Evolutionary conservation across 2,797 vertebrate genomes (phyloP).

Genomic region (Notolepis coatsorum): DNA sequence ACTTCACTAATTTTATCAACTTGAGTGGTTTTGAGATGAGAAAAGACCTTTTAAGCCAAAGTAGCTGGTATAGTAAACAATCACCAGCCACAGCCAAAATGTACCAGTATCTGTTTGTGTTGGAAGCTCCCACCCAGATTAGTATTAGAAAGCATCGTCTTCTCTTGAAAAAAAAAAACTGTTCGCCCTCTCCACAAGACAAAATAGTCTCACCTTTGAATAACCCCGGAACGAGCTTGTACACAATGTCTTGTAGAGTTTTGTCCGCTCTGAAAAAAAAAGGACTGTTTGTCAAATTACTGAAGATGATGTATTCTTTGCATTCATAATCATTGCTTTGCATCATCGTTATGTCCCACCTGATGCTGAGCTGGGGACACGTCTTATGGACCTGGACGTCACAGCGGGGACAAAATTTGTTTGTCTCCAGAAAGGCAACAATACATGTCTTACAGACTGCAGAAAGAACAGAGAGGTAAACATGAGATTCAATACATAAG

Average conservation of each 20-base stretch:
- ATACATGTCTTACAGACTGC: constrained; percentile 96
- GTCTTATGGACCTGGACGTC: constrained; percentile 95
- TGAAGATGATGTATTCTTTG: background rate
- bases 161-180: too few species aligned
- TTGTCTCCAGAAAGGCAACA: constrained; percentile 93
- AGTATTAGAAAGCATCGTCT: too few species aligned
- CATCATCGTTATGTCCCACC: constrained; percentile 68
- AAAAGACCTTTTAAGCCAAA: too few species aligned
- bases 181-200: too few species aligned
- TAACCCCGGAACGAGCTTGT: constrained; percentile 98
- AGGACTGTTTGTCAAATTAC: background rate
- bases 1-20: too few species aligned
- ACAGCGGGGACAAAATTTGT: constrained; percentile 96
- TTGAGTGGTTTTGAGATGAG: too few species aligned
- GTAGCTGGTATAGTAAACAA: too few species aligned
- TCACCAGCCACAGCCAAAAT: too few species aligned
- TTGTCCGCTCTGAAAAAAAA: constrained; percentile 91
- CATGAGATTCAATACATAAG: background rate
- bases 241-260: constrained; percentile 99
- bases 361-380: constrained; percentile 93
- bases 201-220: constrained; percentile 91
- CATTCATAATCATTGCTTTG: background rate
- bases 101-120: too few species aligned
- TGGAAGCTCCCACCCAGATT: too few species aligned
- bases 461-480: constrained; percentile 3